Evolutionary conservation across 1,140 invertebrate species (phyloP).

Genomic region (Bombus waltoni): DNA sequence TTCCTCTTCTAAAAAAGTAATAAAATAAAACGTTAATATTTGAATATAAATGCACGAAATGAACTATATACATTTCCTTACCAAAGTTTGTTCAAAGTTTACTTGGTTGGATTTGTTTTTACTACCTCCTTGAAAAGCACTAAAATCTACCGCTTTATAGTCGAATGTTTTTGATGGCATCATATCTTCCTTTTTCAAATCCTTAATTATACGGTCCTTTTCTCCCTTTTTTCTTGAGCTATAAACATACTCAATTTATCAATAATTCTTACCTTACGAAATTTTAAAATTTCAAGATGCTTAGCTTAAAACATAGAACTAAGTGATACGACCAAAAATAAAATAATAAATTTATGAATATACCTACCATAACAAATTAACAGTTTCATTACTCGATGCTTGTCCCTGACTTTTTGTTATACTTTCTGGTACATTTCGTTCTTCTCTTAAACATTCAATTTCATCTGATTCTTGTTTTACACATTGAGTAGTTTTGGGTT

Average conservation of each 20-base stretch:
- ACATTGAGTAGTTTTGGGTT: not conserved
- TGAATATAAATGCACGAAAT: not conserved
- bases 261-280: not conserved
- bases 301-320: too few species aligned
- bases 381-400: not conserved
- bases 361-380: constrained; percentile 37
- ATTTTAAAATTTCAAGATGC: not conserved
- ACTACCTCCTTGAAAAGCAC: constrained; percentile 78
- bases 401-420: not conserved
- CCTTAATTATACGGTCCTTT: constrained; percentile 55
- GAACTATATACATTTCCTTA: constrained; percentile 41
- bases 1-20: constrained; percentile 45
- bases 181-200: constrained; percentile 67
- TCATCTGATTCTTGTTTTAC: not conserved
- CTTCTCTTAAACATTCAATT: not conserved
- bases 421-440: not conserved
- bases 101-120: constrained; percentile 44
- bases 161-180: constrained; percentile 71
- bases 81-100: constrained; percentile 64
- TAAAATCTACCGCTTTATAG: constrained; percentile 75
- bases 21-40: not conserved
- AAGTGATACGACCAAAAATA: too few species aligned
- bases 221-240: constrained; percentile 64
- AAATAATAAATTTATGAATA: not conserved
- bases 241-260: constrained; percentile 3